phyloP scores from a whole-genome alignment of 92 coral and sea anemone genomes.

The Bergia puertoricense region DNA sequence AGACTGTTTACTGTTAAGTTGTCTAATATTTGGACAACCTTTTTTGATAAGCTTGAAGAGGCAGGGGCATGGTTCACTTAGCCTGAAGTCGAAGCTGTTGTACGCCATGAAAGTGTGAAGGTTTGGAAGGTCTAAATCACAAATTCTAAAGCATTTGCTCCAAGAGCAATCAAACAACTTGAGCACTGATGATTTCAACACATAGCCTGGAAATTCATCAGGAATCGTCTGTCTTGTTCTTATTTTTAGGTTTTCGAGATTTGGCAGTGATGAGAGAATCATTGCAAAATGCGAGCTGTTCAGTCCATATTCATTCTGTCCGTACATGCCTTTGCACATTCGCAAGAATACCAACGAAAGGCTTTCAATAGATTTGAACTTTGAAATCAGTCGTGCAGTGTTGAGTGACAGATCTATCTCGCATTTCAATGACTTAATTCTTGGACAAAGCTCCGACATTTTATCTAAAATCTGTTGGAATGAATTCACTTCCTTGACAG shows the following conservation, averaged over 20 bases:
- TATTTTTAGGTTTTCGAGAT: slow-evolving; percentile 55
- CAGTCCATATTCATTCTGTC: neutral
- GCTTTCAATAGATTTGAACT: slow-evolving; percentile 47
- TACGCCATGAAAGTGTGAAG: slow-evolving; percentile 60
- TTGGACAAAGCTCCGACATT: slow-evolving; percentile 38
- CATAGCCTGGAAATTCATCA: slow-evolving; percentile 49
- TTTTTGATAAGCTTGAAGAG: slow-evolving; percentile 52
- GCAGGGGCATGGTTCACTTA: slow-evolving; percentile 45
- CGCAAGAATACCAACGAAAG: slow-evolving; percentile 46
- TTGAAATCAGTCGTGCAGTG: slow-evolving; percentile 54
- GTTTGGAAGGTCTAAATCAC: slow-evolving; percentile 53
- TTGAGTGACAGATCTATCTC: slow-evolving; percentile 51
- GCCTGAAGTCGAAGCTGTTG: slow-evolving; percentile 29
- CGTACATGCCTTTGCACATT: neutral
- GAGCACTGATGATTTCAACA: slow-evolving; percentile 55
- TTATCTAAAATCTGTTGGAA: slow-evolving; percentile 45
- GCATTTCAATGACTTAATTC: slow-evolving; percentile 48
- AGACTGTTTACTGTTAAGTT: slow-evolving; percentile 53
- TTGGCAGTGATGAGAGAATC: slow-evolving; percentile 51
- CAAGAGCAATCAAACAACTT: slow-evolving; percentile 58
- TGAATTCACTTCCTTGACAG: neutral
- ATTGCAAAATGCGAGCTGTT: slow-evolving; percentile 25
- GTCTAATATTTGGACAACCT: slow-evolving; percentile 64
- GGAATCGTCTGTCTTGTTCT: slow-evolving; percentile 45
- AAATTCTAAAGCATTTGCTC: slow-evolving; percentile 56